Evolutionary conservation across 2,888 invertebrate species (phyloP), one percentile per base, ranked within the genome.

Genomic region (Heliconius ethilla): DNA sequence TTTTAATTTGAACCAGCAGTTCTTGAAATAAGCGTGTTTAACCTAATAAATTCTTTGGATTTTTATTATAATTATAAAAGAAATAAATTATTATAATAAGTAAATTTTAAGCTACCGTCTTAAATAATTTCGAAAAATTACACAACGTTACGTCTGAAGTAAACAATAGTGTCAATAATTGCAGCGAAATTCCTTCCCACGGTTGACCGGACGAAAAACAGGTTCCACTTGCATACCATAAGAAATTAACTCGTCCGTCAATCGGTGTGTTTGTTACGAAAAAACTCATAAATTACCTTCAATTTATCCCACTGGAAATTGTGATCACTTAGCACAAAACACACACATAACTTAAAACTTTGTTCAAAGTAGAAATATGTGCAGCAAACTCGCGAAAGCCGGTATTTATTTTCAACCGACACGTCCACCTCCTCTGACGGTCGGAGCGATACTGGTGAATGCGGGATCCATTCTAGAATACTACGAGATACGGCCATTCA

Each of bases 401-500:
- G 89, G 86, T 80, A 83, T 83, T 82, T 79, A 22, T 27, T 79
- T 77, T 70, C 27, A 27, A 27, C 74, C 40, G 63, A 82, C 82
- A 86, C 87, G 78, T 82, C 84, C 84, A 63, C 79, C 70, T 83
- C 11, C 75, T 0, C 75, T 81, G 77, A 81, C 82, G 83, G 84
- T 85, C 83, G 79, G 83, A 85, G 85, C 89, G 83, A 87, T 82
- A 92, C 93, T 91, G 89, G 87, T 88, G 89, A 90, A 89, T 89
- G 90, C 86, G 89, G 87, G 87, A 88, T 87, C 88, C 90, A 92
- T 90, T 92, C 90, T 91, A 89, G 89, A 89, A 90, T 92, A 91
- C 91, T 92, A 93, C 93, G 87, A 87, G 85, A 87, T 90, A 92
- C 92, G 91, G 88, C 89, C 94, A 94, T 94, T 94, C 94, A 93